A percentile compares a stretch with the other conserved stretches of the same genome.
Conservation (phyloP, 2,113 vertebrate genomes). For the Glaucomys volans region DNA sequence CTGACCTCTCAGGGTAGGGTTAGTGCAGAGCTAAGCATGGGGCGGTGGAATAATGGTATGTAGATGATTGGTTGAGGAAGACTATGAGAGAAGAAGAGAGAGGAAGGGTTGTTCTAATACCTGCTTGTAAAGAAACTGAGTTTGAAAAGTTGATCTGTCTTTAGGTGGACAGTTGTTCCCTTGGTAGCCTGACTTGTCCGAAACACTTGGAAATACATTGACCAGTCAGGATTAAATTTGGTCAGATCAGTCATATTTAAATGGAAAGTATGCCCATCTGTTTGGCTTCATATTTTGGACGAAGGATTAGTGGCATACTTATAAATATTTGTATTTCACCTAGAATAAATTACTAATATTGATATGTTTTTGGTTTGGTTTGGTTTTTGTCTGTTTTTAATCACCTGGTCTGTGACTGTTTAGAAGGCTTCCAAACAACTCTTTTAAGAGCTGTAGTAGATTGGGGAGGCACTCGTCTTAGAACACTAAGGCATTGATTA, state of each 20-base stretch:
- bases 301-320: background rate
- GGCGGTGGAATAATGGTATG: background rate
- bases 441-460: background rate
- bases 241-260: slow-evolving; percentile 12
- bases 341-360: background rate
- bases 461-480: background rate
- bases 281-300: slow-evolving; percentile 37
- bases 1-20: too few relatives aligned
- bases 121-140: background rate
- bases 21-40: background rate
- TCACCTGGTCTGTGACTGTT: background rate
- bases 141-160: slow-evolving; percentile 16
- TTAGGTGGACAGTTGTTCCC: background rate
- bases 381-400: background rate
- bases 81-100: slow-evolving; percentile 40
- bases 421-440: background rate
- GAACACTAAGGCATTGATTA: background rate
- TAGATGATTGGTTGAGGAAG: background rate
- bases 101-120: background rate
- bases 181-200: background rate
- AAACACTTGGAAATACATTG: background rate
- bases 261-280: background rate
- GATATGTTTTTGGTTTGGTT: background rate
- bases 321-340: background rate
- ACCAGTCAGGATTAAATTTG: slow-evolving; percentile 16